Base-by-base conservation (phyloP, 2,113 vertebrate genomes). In the Henicopernis longicauda region DNA sequence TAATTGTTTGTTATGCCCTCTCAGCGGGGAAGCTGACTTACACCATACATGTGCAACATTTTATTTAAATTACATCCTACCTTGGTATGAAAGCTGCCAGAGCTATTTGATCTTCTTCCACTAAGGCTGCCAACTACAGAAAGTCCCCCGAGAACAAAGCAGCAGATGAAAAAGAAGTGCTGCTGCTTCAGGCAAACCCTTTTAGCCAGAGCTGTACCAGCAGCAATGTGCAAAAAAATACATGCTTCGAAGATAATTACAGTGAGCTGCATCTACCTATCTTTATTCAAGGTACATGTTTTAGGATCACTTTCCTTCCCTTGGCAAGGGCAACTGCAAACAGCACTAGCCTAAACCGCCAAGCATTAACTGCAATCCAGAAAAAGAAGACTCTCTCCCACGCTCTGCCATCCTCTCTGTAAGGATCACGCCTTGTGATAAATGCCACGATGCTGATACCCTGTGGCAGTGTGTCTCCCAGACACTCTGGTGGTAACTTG, bases 61-160 rank as follows among this genome's bases (percentile, higher is more conserved):
- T 90, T 90, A 92, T 89, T 96, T 91, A 95, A 96, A 96, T 95
- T 20, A 91, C 47, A 78, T 86, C 76, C 89, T 96, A 89, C 77
- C 82, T 96, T 93, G 54, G 62, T 76, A 89, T 3, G 6, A 86
- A 97, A 91, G 72, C 71, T 89, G 74, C 79, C 69, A 84, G 47
- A 95, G 44, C 26, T 91, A 71, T 84, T 96, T 96, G 72, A 79
- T 96, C 93, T 89, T 87, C 73, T 66, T 82, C 25, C 32, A 38
- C 63, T 85, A 81, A 90, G 55, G 31, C 86, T 93, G 57, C 70
- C 79, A 86, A 81, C 79, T 91, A 92, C 94, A 92, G 88, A 89
- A 87, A 94, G 13, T 82, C 66, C 85, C 82, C 23, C 2, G 57
- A 93, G 92, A 95, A 81, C 88, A 95, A 96, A 97, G 82, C 32